phyloP scores from a whole-genome alignment of 2,888 invertebrate genomes.

The Poecilus cupreus region DNA sequence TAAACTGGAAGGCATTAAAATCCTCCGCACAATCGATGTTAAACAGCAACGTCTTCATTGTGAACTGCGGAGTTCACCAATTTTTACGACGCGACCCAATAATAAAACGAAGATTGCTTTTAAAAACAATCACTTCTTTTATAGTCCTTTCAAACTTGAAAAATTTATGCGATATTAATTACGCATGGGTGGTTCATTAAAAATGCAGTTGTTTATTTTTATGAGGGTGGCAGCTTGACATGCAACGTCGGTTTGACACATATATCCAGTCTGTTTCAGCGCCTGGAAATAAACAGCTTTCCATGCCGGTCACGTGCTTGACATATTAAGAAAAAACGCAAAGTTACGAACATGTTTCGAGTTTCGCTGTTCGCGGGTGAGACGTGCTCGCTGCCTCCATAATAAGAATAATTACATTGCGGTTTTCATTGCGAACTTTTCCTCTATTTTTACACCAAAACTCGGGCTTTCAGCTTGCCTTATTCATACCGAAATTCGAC shows the following conservation, averaged over 20 bases:
- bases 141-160: background rate
- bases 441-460: constrained; percentile 32
- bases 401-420: constrained; percentile 50
- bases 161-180: constrained; percentile 22
- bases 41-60: constrained; percentile 24
- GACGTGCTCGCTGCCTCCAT: constrained; percentile 35
- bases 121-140: constrained; percentile 32
- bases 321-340: constrained; percentile 57
- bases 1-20: constrained; percentile 48
- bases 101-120: background rate
- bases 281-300: constrained; percentile 34
- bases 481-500: constrained; percentile 1
- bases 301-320: constrained; percentile 45
- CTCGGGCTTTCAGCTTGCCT: background rate
- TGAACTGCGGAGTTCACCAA: constrained; percentile 10
- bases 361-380: constrained; percentile 36
- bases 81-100: constrained; percentile 1
- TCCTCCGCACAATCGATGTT: constrained; percentile 35
- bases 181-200: constrained; percentile 12
- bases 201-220: constrained; percentile 31
- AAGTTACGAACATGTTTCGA: constrained; percentile 48
- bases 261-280: constrained; percentile 34
- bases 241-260: constrained; percentile 43
- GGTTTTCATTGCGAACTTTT: constrained; percentile 38
- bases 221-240: constrained; percentile 15